Conservation (phyloP, 2,113 vertebrate genomes). For the Damaliscus lunatus region DNA sequence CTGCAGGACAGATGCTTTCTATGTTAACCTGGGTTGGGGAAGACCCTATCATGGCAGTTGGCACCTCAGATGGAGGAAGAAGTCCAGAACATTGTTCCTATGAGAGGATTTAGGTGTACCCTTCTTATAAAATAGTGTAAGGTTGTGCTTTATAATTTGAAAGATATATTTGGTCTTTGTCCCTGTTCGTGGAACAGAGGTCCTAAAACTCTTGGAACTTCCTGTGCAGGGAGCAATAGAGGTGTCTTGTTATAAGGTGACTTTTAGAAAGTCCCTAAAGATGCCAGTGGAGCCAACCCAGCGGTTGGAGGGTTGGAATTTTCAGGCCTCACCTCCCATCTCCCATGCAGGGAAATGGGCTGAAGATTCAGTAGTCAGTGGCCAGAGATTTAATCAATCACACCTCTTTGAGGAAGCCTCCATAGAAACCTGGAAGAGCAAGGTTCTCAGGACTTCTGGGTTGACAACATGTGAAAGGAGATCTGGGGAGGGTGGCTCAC, state of each 20-base stretch:
- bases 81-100: neutral
- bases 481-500: neutral
- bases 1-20: neutral
- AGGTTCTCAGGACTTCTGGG: neutral
- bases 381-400: neutral
- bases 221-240: neutral
- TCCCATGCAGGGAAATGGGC: neutral
- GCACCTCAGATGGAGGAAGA: neutral
- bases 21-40: neutral
- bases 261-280: neutral
- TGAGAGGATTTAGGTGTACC: neutral
- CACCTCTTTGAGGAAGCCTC: neutral
- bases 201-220: neutral
- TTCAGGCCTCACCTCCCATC: neutral
- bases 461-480: neutral
- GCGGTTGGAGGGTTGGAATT: neutral
- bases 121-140: neutral
- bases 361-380: neutral
- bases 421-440: neutral
- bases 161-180: neutral
- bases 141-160: neutral
- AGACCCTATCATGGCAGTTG: neutral
- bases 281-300: neutral
- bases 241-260: neutral
- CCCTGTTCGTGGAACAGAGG: neutral